Conservation (phyloP, 23 tunicate genomes). For the Botrylloides violaceus region DNA sequence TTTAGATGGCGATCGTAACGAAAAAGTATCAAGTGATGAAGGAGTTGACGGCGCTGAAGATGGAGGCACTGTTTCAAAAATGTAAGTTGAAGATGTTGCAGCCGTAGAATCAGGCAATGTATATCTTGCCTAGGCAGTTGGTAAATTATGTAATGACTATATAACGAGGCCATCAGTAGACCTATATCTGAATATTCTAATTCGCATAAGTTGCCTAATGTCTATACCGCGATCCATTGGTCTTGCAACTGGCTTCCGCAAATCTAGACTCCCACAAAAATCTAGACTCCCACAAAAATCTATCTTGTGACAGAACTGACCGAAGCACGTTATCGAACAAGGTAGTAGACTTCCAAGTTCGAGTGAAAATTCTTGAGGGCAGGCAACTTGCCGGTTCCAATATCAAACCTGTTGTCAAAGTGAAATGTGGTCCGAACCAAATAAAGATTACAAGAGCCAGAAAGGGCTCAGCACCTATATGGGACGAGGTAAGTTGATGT, state of each 20-base stretch:
- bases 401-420: conserved; percentile 92
- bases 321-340: conserved; percentile 60
- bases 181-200: no score
- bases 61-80: not conserved
- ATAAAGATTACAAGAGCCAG: conserved; percentile 52
- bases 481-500: conserved; percentile 69
- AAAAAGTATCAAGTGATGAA: not conserved
- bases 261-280: no score
- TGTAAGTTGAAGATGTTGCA: no score
- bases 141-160: no score
- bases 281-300: no score
- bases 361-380: conserved; percentile 66
- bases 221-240: no score
- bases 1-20: not conserved
- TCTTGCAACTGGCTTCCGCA: no score
- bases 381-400: conserved; percentile 78
- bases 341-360: conserved; percentile 83
- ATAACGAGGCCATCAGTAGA: no score
- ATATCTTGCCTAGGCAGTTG: no score
- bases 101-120: no score
- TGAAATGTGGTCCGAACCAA: conserved; percentile 68
- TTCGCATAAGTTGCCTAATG: no score
- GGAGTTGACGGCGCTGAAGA: not conserved
- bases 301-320: conserved; percentile 45
- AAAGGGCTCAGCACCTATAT: conserved; percentile 80